These are phyloP conservation scores for Schrankia costaestrigalis DNA, from an alignment of 2,888 invertebrate genomes.

Conservation along the genomic window DNA sequence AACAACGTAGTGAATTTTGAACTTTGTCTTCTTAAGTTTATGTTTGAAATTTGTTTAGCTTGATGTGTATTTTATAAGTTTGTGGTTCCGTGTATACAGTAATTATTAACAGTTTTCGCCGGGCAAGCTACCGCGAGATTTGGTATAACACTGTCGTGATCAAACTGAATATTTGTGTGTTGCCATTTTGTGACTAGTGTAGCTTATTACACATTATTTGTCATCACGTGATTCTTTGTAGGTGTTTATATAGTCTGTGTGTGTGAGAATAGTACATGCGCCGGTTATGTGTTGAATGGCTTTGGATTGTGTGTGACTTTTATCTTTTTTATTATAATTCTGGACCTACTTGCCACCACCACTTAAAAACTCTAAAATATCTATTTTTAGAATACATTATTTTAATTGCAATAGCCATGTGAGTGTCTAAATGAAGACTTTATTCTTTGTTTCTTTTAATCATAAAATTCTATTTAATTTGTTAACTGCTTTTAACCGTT, in stretches of 20 bases:
- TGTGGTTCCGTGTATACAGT: conserved; percentile 21
- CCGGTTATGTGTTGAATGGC: not conserved
- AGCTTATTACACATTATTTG: too few species aligned
- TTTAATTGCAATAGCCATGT: too few species aligned
- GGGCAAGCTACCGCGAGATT: conserved; percentile 27
- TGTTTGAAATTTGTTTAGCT: conserved; percentile 9
- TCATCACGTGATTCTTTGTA: not conserved
- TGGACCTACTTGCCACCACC: too few species aligned
- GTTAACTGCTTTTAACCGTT: too few species aligned
- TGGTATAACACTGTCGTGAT: conserved; percentile 18
- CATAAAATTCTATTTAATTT: too few species aligned
- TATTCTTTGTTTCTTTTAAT: too few species aligned
- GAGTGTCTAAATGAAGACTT: too few species aligned
- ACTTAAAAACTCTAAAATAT: too few species aligned
- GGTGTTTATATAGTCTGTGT: not conserved
- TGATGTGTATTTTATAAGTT: conserved; percentile 3
- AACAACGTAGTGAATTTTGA: conserved; percentile 5
- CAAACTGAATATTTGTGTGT: not conserved
- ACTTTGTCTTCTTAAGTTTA: conserved; percentile 1
- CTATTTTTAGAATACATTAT: too few species aligned
- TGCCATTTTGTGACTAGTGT: not conserved
- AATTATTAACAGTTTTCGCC: conserved; percentile 35
- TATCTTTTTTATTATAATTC: not conserved
- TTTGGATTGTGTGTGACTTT: not conserved
- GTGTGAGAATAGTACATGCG: not conserved